phyloP scores from a whole-genome alignment of 2,888 invertebrate genomes.

The Xanthorhoe designata region DNA sequence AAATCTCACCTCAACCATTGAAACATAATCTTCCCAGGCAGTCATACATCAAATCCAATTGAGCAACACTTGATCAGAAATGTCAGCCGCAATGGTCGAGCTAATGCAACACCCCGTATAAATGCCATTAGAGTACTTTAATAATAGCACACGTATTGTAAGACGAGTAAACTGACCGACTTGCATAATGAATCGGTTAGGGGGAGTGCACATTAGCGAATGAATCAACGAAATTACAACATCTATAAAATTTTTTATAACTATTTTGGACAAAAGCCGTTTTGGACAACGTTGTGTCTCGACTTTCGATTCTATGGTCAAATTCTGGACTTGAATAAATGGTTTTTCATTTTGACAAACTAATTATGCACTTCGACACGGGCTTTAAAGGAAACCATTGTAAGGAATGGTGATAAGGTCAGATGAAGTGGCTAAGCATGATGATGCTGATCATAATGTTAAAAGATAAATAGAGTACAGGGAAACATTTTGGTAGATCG shows the following conservation, averaged over 20 bases:
- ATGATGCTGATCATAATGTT: too few species aligned
- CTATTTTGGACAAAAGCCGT: too few species aligned
- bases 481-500: too few species aligned
- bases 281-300: too few species aligned
- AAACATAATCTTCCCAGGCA: constrained; percentile 21
- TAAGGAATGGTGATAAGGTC: too few species aligned
- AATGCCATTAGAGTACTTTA: constrained; percentile 65
- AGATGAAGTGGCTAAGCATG: too few species aligned
- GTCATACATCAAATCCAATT: constrained; percentile 52
- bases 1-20: constrained; percentile 7
- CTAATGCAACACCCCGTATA: constrained; percentile 63
- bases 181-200: constrained; percentile 54
- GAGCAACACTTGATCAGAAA: constrained; percentile 64
- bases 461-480: too few species aligned
- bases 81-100: constrained; percentile 57
- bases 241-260: too few species aligned
- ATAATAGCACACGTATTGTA: constrained; percentile 52
- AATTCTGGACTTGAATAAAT: too few species aligned
- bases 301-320: background rate
- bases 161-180: constrained; percentile 52
- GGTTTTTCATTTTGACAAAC: background rate
- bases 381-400: too few species aligned
- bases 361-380: too few species aligned
- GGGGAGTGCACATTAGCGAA: constrained; percentile 6
- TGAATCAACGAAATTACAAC: background rate